Conservation (phyloP, 2,113 vertebrate species). For the Holacanthus passer region DNA sequence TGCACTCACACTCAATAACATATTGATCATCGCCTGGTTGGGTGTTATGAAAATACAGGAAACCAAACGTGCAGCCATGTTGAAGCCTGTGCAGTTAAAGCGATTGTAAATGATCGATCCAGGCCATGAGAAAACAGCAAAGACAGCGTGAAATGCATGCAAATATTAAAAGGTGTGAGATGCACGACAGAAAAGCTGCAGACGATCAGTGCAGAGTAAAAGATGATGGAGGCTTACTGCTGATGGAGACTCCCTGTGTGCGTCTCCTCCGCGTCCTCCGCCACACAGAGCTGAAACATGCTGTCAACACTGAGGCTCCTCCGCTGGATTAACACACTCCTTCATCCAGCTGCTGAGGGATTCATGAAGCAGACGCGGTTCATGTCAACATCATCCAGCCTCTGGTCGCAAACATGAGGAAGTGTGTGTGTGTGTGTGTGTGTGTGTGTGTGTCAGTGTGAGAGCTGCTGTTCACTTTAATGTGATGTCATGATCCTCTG, state of each 20-base stretch:
- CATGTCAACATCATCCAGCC: not conserved
- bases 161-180: not conserved
- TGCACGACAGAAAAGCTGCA: not conserved
- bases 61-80: not conserved
- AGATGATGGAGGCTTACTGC: conserved; percentile 46
- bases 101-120: not conserved
- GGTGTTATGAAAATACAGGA: too few relatives aligned
- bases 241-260: conserved; percentile 24
- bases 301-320: not conserved
- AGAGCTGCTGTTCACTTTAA: conserved; percentile 25
- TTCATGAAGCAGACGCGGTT: too few relatives aligned
- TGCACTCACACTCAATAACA: not conserved
- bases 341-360: too few relatives aligned
- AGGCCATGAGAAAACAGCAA: not conserved
- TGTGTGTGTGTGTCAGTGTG: not conserved
- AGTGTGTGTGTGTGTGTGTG: not conserved
- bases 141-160: not conserved
- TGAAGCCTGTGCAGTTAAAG: not conserved
- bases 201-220: not conserved
- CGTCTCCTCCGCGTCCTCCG: conserved; percentile 34
- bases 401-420: not conserved
- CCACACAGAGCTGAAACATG: conserved; percentile 15
- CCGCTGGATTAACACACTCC: not conserved
- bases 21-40: too few relatives aligned
- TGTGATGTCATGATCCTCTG: not conserved